Evolutionary conservation across 92 coral and sea anemone genomes (phyloP), one percentile per base, ranked within the genome.

Genomic region (Porites lobata): DNA sequence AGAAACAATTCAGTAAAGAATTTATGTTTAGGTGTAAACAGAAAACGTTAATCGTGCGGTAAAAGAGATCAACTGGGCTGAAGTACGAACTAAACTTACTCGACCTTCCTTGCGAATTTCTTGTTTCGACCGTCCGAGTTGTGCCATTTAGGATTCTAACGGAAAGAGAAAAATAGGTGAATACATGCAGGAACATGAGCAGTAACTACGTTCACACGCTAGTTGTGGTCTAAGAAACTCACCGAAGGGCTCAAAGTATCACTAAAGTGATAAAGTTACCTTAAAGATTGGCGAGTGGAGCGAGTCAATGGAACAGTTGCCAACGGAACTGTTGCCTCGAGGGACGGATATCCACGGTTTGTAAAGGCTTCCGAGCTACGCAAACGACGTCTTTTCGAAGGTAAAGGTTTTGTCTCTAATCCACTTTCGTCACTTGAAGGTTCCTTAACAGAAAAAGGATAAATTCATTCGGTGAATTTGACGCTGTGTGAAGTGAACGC

Each of bases 341-440:
- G 89, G 26, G 43, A 52, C 38, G 84, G 65, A 21, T 29, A 66
- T 73, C 72, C 9, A 50, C 18, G 18, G 29, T 18, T 24, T 18
- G 38, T 59, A 32, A 29, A 75, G 17, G 22, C 80, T 53, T 58
- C 76, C 65, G 82, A 78, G 75, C 70, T 82, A 19, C 88, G 90
- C 9, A 88, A 89, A 20, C 90, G 93, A 72, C 91, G 94, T 59
- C 88, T 87, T 77, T 88, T 90, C 15, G 94, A 52, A 43, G 96
- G 81, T 8, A 88, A 38, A 2, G 94, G 96, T 58, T 78, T 84
- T 12, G 82, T 24, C 51, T 81, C 88, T 56, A 61, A 54, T 21
- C 93, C 96, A 73, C 96, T 93, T 79, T 91, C 96, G 54, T 95
- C 98, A 72, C 94, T 91, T 8, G 92, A 91, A 8, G 94, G 84